Evolutionary conservation across 2,888 invertebrate species (phyloP), one percentile per base, ranked within the genome.

Genomic region (Cecidostiba fungosa): DNA sequence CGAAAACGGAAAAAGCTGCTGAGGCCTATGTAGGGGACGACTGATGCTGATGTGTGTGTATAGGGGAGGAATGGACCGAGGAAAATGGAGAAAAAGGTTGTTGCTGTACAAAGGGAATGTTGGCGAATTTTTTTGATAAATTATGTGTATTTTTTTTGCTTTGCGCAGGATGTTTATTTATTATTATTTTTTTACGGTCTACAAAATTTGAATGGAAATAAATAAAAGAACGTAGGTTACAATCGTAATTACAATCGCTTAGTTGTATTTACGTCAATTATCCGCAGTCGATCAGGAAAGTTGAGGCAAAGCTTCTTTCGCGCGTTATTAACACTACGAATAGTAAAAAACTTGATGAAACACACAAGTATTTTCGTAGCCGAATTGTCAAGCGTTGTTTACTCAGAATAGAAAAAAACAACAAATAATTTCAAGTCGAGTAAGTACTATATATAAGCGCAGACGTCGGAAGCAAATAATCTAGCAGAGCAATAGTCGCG

Each of bases 11-110:
- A 72, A 43, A 54, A 32, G 39, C 72, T 36, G 5, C 39, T 32
- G 50, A 14, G 36, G 26, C 77, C 5, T 19, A 0, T 50, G n/a
- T 5, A 32, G 72, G 77, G 54, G 59, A 32, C 23, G 3, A 19
- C 39, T 39, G 19, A 50, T 16, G 50, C 50, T 50, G 50, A 50
- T 19, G 10, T n/a, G 6, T 12, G 23, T 29, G 14, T 54, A 72
- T 32, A n/a, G 29, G 47, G 62, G 36, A 8, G 32, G 82, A 62
- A 59, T 73, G 73, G 36, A 62, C 32, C 36, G 5, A 70, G 72
- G 32, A 72, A 43, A 72, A 62, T 47, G 39, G 43, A 72, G 78
- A 73, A 73, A 70, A 74, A 77, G 77, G 6, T 39, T 0, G 69
- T 32, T 69, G 29, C 69, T 29, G 32, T 19, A 36, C 3, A 36